Evolutionary conservation across 2,113 vertebrate species (phyloP), one percentile per base, ranked within the genome.

Genomic region (Caranx ignobilis): DNA sequence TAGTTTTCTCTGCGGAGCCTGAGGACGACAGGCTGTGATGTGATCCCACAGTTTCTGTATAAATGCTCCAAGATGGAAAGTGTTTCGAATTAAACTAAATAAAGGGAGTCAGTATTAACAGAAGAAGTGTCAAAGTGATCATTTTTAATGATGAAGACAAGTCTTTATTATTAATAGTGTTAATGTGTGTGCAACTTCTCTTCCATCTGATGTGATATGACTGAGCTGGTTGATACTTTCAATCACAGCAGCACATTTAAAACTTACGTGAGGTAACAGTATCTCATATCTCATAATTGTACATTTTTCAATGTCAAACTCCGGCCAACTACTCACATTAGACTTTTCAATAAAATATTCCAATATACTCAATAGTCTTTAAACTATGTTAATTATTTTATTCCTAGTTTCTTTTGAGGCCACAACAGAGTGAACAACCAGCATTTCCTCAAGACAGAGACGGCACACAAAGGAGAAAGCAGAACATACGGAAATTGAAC

Each of bases 361-460:
- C 2, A 6, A 63, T 54, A 12, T 18, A 19, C 2, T 69, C 6
- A 10, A 0, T 43, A 18, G 18, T 43, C 21, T 37, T 43, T 47
- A 56, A 10, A 13, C 16, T 26, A 45, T 55, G 37, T 78, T 32
- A 5, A 34, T 61, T 45, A 2, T 34, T 48, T 70, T 4, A 1
- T 48, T 34, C 7, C 31, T 7, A 2, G n/a, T 26, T 15, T 45
- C 10, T 21, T 31, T 50, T 72, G 5, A 21, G 21, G 71, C 31
- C 5, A 19, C 73, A 56, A 34, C 43, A 47, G 35, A 64, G 32
- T 54, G 15, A 57, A 43, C 11, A 43, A 50, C 12, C n/a, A 13
- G 31, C 43, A n/a, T 77, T 31, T 66, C 56, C 55, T 74, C 15
- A 26, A 56, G 57, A 84, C 64, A 79, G 73, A 86, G 76, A 62